Percentiles rank a stretch among this genome's conserved stretches.
Conservation (phyloP, 30 jellyfish, hydroid and myxozoan genomes). For the Mastigias papua region DNA sequence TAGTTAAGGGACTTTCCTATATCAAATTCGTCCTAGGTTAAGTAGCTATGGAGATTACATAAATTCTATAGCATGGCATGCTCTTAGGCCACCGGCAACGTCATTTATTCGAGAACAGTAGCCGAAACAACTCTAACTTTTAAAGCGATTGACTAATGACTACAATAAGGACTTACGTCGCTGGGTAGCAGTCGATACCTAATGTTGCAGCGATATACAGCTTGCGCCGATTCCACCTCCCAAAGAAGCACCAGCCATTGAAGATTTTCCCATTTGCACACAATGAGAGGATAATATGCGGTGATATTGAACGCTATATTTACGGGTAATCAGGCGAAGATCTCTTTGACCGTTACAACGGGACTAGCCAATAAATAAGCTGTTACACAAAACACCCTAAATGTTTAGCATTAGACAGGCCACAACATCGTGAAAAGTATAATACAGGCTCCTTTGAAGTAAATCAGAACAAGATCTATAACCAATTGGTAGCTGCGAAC, state of each 20-base stretch:
- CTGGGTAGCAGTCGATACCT: neutral
- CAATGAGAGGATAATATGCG: neutral
- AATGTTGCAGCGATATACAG: neutral
- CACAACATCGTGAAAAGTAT: neutral
- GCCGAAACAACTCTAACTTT: too few relatives aligned
- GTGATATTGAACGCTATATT: neutral
- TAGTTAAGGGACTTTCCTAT: too few relatives aligned
- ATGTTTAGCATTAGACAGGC: neutral
- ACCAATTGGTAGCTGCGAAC: too few relatives aligned
- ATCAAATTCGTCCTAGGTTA: too few relatives aligned
- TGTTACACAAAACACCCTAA: neutral
- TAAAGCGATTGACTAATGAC: too few relatives aligned
- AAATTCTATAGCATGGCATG: too few relatives aligned
- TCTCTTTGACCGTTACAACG: constrained; percentile 19
- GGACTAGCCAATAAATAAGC: neutral
- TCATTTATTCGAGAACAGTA: too few relatives aligned
- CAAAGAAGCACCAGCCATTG: neutral
- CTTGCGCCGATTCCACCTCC: neutral
- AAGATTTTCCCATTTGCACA: neutral
- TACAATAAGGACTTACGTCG: neutral
- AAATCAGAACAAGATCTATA: neutral
- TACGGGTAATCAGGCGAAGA: constrained; percentile 11
- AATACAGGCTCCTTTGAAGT: neutral
- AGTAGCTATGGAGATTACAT: too few relatives aligned
- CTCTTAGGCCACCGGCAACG: neutral